Base-by-base conservation (phyloP, 2,797 vertebrate genomes). In the Allobates femoralis region DNA sequence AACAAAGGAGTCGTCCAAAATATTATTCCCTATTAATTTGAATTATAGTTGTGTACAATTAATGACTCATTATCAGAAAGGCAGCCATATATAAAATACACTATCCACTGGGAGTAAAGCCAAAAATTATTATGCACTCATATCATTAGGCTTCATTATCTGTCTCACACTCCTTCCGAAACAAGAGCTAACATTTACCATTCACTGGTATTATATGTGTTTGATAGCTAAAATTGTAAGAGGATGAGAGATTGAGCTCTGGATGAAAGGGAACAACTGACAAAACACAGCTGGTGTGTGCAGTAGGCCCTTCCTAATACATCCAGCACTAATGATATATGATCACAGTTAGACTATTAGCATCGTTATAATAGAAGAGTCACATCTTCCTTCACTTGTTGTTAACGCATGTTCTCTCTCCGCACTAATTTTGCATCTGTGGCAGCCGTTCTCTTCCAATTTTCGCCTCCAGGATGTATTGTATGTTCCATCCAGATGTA, bases 331-430 rank as follows among this genome's bases (percentile, higher is more conserved):
- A 85, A 78, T 78, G 74, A 62, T 69, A 58, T 66, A 56, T 67
- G 74, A 58, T 83, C 51, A 56, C 80, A 78, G 69, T 86, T 87
- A 71, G 82, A 71, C 79, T 78, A 83, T 71, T 69, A 58, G 50
- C 81, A 83, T 83, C 30, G 62, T 77, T 79, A 46, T 80, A 51
- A n/a, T 55, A 78, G 23, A 78, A 11, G 41, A 41, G 60, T 18
- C 37, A 62, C 58, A 74, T 46, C 50, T 71, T 53, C 51, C 50
- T 71, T 53, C 51, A 73, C 75, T 80, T 74, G 37, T n/a, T 84
- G 60, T 37, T n/a, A 75, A 74, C 77, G 23, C 67, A 74, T 62
- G 21, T 55, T 75, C 50, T 28, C 26, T 28, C 51, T 37, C 56
- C 80, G 12, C 28, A 41, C 56, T 67, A 69, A 73, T 82, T 71